phyloP scores from a whole-genome alignment of 2,113 vertebrate species.

The Halcyon senegalensis region DNA sequence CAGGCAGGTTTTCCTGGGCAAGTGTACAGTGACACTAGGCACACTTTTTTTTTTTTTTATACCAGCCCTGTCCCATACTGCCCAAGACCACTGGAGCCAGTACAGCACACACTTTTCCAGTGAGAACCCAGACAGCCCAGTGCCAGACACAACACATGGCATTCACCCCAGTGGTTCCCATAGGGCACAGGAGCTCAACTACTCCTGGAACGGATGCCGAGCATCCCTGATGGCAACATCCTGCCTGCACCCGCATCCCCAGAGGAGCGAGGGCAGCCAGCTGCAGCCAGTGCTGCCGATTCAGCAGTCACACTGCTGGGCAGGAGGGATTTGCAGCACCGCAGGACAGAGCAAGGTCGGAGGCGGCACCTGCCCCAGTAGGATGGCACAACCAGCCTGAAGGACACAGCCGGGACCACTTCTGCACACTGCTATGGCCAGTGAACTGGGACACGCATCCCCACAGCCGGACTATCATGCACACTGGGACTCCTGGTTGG shows the following conservation, averaged over 20 bases:
- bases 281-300: slow-evolving; percentile 2
- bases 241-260: neutral
- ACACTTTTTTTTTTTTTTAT: neutral
- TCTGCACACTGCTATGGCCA: neutral
- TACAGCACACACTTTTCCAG: neutral
- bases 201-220: neutral
- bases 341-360: slow-evolving; percentile 43
- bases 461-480: neutral
- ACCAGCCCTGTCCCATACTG: neutral
- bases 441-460: rapidly evolving
- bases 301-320: slow-evolving; percentile 37
- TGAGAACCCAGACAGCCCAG: neutral
- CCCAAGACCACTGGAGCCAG: neutral
- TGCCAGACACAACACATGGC: neutral
- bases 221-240: neutral
- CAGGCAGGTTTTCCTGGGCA: neutral
- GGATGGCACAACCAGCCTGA: neutral
- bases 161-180: neutral
- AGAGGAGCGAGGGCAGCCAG: neutral
- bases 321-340: slow-evolving; percentile 41
- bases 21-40: neutral
- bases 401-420: neutral
- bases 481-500: rapidly evolving
- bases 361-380: neutral
- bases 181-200: neutral